These are phyloP conservation scores for Conger conger DNA, from an alignment of 2,113 vertebrate genomes.

Conservation along the genomic window DNA sequence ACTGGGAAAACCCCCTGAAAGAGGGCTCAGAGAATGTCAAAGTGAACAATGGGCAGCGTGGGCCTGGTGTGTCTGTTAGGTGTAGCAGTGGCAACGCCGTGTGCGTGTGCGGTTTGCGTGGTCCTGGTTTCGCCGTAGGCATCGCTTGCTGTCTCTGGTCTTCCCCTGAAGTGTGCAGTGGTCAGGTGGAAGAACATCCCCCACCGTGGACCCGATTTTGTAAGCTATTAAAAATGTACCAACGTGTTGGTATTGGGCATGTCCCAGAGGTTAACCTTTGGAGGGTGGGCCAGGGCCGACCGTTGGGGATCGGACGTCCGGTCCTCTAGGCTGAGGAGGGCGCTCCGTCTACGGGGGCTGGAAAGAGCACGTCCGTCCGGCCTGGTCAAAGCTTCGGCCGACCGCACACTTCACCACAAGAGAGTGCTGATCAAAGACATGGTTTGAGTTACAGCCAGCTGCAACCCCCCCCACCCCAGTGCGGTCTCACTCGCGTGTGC, in stretches of 20 bases:
- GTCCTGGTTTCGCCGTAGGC: not conserved
- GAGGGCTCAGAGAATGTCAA: not conserved
- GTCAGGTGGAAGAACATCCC: not conserved
- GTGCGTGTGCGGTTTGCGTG: not conserved
- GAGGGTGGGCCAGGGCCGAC: too few species aligned
- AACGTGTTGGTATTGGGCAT: not conserved
- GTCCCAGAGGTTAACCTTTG: not conserved
- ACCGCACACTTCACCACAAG: conserved; percentile 44
- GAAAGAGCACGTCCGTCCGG: not conserved
- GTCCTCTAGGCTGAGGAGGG: too few species aligned
- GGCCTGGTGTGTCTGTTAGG: not conserved
- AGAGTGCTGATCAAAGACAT: conserved; percentile 34
- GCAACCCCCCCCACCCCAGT: not conserved
- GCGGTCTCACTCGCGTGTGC: not conserved
- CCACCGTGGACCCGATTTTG: too few species aligned
- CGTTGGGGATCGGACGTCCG: not conserved
- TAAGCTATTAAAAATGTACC: too few species aligned
- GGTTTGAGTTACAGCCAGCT: too few species aligned
- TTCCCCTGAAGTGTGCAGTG: not conserved
- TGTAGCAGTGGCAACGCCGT: not conserved
- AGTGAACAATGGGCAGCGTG: not conserved
- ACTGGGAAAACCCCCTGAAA: too few species aligned
- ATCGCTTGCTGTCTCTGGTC: not conserved
- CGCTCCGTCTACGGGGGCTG: not conserved
- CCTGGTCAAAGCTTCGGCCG: not conserved